Evolutionary conservation across 2,888 invertebrate species (phyloP).

Genomic region (Cancer borealis): DNA sequence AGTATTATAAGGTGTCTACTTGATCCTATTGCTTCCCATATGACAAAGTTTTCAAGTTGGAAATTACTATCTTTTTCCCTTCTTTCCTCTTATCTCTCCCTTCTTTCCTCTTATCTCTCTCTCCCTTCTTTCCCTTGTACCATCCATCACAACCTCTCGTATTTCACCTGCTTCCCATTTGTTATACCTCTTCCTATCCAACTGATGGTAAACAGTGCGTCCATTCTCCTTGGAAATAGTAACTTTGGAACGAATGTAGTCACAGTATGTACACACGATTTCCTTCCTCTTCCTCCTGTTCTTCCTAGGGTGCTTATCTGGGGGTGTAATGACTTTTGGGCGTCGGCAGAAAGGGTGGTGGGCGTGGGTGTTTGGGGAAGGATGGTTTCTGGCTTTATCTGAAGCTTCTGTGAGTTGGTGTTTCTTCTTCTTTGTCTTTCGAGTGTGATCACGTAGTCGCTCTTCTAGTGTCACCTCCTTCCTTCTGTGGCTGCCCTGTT

Average conservation of each 20-base stretch:
- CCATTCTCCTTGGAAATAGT: not conserved
- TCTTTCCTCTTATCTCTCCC: too few species aligned
- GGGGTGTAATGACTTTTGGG: not conserved
- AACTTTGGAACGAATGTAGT: too few species aligned
- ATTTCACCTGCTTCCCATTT: not conserved
- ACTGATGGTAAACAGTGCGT: not conserved
- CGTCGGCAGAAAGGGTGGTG: slow-evolving; percentile 27
- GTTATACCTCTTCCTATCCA: not conserved
- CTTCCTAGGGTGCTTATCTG: not conserved
- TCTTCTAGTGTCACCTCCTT: not conserved
- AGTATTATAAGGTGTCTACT: too few species aligned
- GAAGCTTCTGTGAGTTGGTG: not conserved
- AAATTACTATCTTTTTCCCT: too few species aligned
- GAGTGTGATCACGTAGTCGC: not conserved
- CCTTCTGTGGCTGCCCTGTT: not conserved
- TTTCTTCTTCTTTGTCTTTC: not conserved
- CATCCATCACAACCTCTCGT: not conserved
- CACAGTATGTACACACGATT: not conserved
- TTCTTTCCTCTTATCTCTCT: too few species aligned
- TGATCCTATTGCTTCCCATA: too few species aligned
- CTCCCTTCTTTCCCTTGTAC: not conserved
- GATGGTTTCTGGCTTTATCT: not conserved
- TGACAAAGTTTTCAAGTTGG: too few species aligned
- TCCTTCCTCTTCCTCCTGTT: not conserved
- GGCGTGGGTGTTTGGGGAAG: not conserved